Evolutionary conservation across 2,113 vertebrate species (phyloP), one percentile per base, ranked within the genome.

Genomic region (Ancistrus triradiatus): DNA sequence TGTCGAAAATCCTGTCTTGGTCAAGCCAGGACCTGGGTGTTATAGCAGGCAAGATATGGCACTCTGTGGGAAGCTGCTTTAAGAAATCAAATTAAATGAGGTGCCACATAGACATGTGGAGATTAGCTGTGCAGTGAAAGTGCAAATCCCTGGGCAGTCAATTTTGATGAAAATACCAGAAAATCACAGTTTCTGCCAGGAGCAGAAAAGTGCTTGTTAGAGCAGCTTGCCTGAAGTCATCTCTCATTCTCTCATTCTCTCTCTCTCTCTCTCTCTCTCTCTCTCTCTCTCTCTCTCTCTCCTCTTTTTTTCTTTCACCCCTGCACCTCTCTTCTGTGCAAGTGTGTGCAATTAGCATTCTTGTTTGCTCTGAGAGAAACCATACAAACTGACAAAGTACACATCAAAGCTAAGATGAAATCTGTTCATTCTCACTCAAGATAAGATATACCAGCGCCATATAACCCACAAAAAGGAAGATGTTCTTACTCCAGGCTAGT

Each of bases 131-230:
- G 59, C 53, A 40, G 59, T 14, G 35, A 66, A 75, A 74, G 46
- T 50, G 56, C 60, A 56, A 72, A 65, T 64, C 68, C 68, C 68
- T 58, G 50, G 68, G 60, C 46, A 37, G 51, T 57, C 44, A 63
- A 70, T 70, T 70, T 70, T 58, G 52, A 70, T 70, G 60, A 63
- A 70, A 70, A 70, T 58, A 63, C 59, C 60, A 70, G 43, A 63
- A 69, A 69, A 70, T 70, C 68, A 63, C 46, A 70, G 43, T 57
- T 58, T 63, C 58, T 70, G 68, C 68, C 60, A 31, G 59, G 35
- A 58, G 59, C 59, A 63, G 52, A 70, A 58, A 58, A 63, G 51
- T 58, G 68, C 68, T 70, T 70, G 68, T 70, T 70, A 70, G 59
- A 50, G 68, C 37, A 43, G 44, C 44, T 70, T 63, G 68, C 59